Percentiles rank a stretch among this genome's conserved stretches.
Evolutionary conservation across 2,113 vertebrate genomes (phyloP).

Genomic region (Orycteropus afer): DNA sequence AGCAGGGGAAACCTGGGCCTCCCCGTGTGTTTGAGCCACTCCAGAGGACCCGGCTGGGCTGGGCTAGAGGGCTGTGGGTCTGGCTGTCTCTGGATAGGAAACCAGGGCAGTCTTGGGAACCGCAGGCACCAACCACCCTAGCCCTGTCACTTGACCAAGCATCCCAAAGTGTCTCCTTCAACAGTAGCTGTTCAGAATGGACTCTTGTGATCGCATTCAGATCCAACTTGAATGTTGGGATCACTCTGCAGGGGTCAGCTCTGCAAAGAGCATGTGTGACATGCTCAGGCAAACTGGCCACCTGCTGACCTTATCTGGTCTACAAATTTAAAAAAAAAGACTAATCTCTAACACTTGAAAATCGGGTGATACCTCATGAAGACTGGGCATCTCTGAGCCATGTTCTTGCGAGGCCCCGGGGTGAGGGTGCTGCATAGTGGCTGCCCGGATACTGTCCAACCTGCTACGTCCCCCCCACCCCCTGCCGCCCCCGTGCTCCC

Average conservation of each 20-base stretch:
- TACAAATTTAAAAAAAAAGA: neutral
- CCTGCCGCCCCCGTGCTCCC: too few relatives aligned
- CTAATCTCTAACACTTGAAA: neutral
- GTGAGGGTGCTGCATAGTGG: accelerated
- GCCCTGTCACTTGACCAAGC: neutral
- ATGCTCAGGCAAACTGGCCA: too few relatives aligned
- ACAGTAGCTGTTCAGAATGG: neutral
- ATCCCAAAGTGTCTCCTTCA: neutral
- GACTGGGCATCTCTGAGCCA: neutral
- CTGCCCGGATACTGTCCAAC: neutral
- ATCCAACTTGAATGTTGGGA: neutral
- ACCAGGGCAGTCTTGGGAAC: too few relatives aligned
- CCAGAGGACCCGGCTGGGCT: neutral
- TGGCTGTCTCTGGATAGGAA: neutral
- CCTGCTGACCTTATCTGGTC: neutral
- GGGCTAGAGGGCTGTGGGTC: neutral
- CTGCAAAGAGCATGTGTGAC: neutral
- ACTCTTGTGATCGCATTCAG: neutral
- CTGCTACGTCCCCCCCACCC: accelerated
- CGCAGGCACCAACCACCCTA: neutral
- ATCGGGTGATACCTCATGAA: neutral
- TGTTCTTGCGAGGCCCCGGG: neutral
- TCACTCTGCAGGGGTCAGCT: neutral
- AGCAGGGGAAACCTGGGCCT: neutral
- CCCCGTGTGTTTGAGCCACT: neutral